phyloP scores from a whole-genome alignment of 2,113 vertebrate genomes.

The Passer domesticus region DNA sequence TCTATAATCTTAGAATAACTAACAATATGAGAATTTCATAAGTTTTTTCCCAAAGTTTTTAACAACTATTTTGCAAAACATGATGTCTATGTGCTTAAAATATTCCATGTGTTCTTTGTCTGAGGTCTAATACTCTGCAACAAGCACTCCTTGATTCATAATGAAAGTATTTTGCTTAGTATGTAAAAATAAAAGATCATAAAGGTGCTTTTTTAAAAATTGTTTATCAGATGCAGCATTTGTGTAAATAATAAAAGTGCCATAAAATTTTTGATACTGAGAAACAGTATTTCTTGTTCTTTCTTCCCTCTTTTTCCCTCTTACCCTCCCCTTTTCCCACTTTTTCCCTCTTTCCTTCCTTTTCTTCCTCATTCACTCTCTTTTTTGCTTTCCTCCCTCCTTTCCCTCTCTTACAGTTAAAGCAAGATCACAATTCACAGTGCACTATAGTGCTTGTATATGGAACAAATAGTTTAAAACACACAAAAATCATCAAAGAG shows the following conservation, averaged over 20 bases:
- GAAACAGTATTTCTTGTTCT: background rate
- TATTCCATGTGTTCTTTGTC: background rate
- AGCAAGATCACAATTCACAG: background rate
- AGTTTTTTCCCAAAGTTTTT: background rate
- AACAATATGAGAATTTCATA: background rate
- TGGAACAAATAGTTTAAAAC: background rate
- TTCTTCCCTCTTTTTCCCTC: background rate
- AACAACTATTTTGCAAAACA: background rate
- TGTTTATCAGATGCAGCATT: background rate
- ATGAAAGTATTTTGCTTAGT: background rate
- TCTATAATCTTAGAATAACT: background rate
- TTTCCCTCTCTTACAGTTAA: background rate
- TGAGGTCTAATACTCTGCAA: background rate
- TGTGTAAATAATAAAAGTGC: rapidly evolving
- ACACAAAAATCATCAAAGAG: background rate
- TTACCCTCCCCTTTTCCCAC: too few relatives aligned
- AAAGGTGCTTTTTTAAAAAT: background rate
- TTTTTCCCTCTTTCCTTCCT: too few relatives aligned
- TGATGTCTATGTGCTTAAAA: background rate
- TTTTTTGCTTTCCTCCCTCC: background rate
- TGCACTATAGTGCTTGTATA: background rate
- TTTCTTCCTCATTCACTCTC: too few relatives aligned
- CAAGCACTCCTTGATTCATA: background rate
- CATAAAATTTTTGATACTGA: background rate
- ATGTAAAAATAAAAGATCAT: background rate